Percentiles rank a stretch among this genome's conserved stretches.
Conservation (phyloP, 2,888 invertebrate genomes). For the Xanthorhoe spadicearia region DNA sequence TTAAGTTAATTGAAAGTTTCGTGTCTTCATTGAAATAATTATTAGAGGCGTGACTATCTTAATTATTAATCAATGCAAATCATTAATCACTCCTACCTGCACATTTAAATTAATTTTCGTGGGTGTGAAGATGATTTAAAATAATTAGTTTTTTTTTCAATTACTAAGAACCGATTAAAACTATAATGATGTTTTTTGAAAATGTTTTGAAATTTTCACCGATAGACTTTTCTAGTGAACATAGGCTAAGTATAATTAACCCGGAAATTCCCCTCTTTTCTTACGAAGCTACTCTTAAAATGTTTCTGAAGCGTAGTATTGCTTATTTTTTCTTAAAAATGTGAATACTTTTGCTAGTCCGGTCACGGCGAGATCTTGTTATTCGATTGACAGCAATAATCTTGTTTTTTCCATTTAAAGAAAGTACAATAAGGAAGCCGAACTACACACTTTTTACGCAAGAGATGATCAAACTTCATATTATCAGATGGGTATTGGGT, state of each 20-base stretch:
- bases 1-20: neutral
- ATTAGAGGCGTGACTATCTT: neutral
- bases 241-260: no score
- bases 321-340: neutral
- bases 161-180: no score
- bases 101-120: neutral
- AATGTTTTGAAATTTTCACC: no score
- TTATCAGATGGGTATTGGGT: constrained; percentile 13
- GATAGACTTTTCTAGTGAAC: no score
- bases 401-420: constrained; percentile 23
- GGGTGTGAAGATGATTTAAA: neutral
- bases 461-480: constrained; percentile 40
- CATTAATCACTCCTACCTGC: neutral
- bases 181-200: no score
- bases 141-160: neutral
- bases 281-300: no score
- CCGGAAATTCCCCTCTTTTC: no score
- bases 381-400: constrained; percentile 26
- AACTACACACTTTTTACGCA: constrained; percentile 36
- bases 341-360: constrained; percentile 1
- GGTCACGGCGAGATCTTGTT: constrained; percentile 17
- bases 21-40: neutral
- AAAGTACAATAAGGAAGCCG: constrained; percentile 31
- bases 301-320: no score
- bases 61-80: neutral